Conservation (phyloP, 2,797 vertebrate genomes). For the Acanthurus lineatus region DNA sequence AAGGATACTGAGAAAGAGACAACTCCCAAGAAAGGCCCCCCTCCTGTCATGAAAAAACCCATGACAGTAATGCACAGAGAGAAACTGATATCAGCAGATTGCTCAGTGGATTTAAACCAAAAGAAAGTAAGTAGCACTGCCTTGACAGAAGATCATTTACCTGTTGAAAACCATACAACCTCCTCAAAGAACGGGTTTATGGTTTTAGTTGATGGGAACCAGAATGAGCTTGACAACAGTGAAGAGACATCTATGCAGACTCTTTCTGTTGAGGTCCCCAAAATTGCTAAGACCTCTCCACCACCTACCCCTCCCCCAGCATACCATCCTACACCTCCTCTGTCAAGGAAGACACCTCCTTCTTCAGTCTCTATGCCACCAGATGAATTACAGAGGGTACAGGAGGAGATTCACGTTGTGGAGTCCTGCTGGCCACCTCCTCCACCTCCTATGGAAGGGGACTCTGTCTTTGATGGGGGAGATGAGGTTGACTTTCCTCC, state of each 20-base stretch:
- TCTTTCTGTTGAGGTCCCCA: constrained; percentile 51
- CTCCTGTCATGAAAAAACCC: constrained; percentile 81
- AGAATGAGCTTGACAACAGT: constrained; percentile 27
- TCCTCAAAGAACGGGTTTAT: constrained; percentile 31
- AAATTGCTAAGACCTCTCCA: constrained; percentile 74
- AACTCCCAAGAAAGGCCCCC: constrained; percentile 70
- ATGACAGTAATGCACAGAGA: constrained; percentile 46
- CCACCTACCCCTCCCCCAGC: constrained; percentile 91
- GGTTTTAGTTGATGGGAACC: not conserved
- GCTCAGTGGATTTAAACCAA: constrained; percentile 17
- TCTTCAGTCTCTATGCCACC: constrained; percentile 63
- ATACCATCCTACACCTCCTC: constrained; percentile 92
- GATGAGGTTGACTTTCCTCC: constrained; percentile 91
- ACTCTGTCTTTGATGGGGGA: constrained; percentile 89
- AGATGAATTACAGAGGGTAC: constrained; percentile 63
- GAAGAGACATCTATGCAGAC: constrained; percentile 47
- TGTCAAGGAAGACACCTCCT: constrained; percentile 81
- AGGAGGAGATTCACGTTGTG: constrained; percentile 54
- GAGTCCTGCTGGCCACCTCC: constrained; percentile 93
- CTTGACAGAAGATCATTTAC: constrained; percentile 35
- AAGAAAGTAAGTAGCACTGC: constrained; percentile 9
- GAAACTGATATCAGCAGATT: constrained; percentile 40
- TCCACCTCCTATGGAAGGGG: constrained; percentile 89
- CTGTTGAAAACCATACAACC: constrained; percentile 29
- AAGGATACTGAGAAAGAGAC: constrained; percentile 48